phyloP scores from a whole-genome alignment of 2,797 vertebrate species.

The Acipenser ruthenus region DNA sequence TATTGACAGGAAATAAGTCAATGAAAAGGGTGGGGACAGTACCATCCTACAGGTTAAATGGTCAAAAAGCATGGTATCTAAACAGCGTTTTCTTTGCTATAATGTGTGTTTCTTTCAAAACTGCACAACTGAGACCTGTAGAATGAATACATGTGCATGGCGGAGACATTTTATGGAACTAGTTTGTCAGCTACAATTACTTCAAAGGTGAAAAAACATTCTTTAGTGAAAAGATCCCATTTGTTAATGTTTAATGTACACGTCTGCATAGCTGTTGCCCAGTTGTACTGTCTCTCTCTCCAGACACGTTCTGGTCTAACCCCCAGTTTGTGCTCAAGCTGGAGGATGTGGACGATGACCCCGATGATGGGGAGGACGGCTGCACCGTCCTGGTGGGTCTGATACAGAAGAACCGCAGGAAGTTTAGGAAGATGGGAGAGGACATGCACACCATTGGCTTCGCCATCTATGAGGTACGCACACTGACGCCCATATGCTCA shows the following conservation, averaged over 20 bases:
- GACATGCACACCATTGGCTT: constrained; percentile 76
- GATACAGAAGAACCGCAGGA: constrained; percentile 73
- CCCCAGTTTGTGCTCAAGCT: constrained; percentile 72
- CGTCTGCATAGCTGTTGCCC: neutral
- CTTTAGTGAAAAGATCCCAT: neutral
- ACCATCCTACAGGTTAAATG: no score
- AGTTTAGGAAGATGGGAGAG: constrained; percentile 61
- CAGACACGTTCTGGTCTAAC: constrained; percentile 75
- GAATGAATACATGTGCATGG: no score
- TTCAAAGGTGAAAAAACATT: no score
- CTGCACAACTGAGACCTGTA: no score
- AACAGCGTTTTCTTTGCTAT: no score
- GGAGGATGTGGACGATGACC: constrained; percentile 70
- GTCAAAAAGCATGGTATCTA: no score
- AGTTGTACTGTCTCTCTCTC: neutral
- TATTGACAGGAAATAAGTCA: no score
- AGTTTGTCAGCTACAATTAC: no score
- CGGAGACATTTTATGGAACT: no score
- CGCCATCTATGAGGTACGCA: constrained; percentile 65
- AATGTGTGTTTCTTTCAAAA: no score
- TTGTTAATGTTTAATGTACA: neutral
- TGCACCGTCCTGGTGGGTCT: constrained; percentile 74
- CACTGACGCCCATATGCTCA: neutral
- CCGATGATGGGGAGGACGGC: constrained; percentile 53
- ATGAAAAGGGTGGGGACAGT: no score